A percentile compares a stretch with the other conserved stretches of the same genome.
phyloP scores from a whole-genome alignment of 1,140 invertebrate genomes.

The Centruroides sculpturatus region DNA sequence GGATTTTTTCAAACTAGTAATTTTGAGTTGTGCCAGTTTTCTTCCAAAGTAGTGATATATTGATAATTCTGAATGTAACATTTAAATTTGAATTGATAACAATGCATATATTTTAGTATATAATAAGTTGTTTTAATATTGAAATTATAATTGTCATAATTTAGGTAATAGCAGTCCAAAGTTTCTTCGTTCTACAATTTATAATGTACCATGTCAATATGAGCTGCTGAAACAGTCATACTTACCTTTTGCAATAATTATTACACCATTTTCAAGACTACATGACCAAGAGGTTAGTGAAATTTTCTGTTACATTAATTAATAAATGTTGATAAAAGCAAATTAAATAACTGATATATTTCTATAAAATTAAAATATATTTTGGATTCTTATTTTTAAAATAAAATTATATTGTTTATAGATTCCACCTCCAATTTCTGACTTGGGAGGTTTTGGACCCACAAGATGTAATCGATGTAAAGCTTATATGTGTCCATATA shows the following conservation, averaged over 20 bases:
- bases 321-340: no score
- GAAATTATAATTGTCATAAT: neutral
- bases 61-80: no score
- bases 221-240: conserved; percentile 93
- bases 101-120: no score
- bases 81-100: no score
- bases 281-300: conserved; percentile 36
- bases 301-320: neutral
- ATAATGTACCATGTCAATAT: conserved; percentile 76
- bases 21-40: no score
- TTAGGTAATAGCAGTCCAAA: conserved; percentile 69
- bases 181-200: conserved; percentile 83
- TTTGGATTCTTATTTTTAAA: neutral
- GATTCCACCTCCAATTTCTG: conserved; percentile 17
- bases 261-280: conserved; percentile 78
- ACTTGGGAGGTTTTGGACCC: conserved; percentile 66
- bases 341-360: no score
- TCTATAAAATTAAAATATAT: neutral
- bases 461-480: conserved; percentile 93
- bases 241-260: conserved; percentile 81
- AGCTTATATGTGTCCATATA: conserved; percentile 96
- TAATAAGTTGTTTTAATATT: no score
- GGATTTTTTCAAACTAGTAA: no score
- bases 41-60: no score
- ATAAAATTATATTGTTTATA: neutral